Percentiles rank a stretch among this genome's conserved stretches.
Evolutionary conservation across 2,113 vertebrate genomes (phyloP).

Genomic region (Helogale parvula): DNA sequence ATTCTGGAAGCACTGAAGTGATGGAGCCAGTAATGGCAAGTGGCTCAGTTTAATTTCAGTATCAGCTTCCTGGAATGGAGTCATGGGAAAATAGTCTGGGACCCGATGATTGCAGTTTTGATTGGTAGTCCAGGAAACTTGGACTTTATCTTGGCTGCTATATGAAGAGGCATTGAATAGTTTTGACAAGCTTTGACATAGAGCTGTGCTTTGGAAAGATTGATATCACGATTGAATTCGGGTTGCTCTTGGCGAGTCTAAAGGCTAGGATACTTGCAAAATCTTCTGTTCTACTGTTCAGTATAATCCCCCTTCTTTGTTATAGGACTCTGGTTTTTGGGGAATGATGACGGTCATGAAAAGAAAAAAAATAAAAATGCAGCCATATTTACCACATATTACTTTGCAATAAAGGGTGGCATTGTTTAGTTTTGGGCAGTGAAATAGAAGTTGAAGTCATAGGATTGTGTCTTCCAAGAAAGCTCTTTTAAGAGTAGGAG

Average conservation of each 20-base stretch:
- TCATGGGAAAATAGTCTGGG: not conserved
- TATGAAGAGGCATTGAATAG: not conserved
- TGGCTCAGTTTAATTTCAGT: not conserved
- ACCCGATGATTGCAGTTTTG: not conserved
- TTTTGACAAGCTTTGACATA: not conserved
- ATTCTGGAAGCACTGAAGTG: not conserved
- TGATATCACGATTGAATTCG: not conserved
- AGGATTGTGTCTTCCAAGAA: not conserved
- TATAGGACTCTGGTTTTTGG: not conserved
- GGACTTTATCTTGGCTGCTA: not conserved
- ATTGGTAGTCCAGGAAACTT: not conserved
- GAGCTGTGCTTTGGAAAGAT: not conserved
- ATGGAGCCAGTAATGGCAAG: not conserved
- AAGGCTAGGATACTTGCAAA: not conserved
- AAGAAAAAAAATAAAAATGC: not conserved
- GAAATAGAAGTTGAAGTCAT: not conserved
- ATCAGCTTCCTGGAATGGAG: not conserved
- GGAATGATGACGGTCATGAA: not conserved
- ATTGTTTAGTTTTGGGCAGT: not conserved
- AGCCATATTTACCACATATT: not conserved
- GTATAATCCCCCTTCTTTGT: not conserved
- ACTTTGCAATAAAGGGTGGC: not conserved
- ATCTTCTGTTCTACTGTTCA: not conserved
- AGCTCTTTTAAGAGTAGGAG: not conserved
- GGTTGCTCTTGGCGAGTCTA: not conserved